Conservation (phyloP, 2,888 invertebrate species). For the Rhamphomyia laevipes region DNA sequence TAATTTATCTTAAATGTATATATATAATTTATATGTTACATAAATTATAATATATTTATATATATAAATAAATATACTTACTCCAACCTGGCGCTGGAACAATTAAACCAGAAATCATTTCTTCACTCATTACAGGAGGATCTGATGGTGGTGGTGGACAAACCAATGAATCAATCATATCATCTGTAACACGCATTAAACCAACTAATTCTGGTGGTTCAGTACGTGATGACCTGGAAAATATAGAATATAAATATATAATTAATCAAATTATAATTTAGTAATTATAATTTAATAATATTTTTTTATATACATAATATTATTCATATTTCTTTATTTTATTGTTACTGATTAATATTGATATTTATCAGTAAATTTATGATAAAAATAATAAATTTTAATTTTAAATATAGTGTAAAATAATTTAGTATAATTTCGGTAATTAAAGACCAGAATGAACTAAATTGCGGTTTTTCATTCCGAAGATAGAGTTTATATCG, state of each 20-base stretch:
- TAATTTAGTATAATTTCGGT: too few species aligned
- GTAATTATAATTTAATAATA: too few species aligned
- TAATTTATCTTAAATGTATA: background rate
- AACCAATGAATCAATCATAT: constrained; percentile 88
- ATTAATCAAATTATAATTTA: too few species aligned
- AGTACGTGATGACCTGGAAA: constrained; percentile 59
- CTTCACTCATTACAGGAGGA: constrained; percentile 86
- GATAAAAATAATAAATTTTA: too few species aligned
- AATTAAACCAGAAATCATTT: constrained; percentile 92
- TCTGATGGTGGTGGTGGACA: constrained; percentile 94
- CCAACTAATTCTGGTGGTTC: constrained; percentile 68
- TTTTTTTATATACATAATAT: too few species aligned
- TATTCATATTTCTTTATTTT: too few species aligned
- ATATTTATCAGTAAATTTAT: too few species aligned
- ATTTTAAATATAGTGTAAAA: too few species aligned
- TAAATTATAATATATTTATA: background rate
- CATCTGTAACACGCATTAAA: constrained; percentile 79
- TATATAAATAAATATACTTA: constrained; percentile 42
- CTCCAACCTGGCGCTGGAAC: constrained; percentile 95
- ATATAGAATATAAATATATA: background rate
- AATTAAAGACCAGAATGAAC: too few species aligned
- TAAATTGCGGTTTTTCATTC: too few species aligned
- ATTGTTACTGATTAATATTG: too few species aligned
- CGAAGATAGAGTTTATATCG: too few species aligned
- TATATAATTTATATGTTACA: background rate